Conservation (phyloP, 1,140 invertebrate genomes). For the Cherax destructor region DNA sequence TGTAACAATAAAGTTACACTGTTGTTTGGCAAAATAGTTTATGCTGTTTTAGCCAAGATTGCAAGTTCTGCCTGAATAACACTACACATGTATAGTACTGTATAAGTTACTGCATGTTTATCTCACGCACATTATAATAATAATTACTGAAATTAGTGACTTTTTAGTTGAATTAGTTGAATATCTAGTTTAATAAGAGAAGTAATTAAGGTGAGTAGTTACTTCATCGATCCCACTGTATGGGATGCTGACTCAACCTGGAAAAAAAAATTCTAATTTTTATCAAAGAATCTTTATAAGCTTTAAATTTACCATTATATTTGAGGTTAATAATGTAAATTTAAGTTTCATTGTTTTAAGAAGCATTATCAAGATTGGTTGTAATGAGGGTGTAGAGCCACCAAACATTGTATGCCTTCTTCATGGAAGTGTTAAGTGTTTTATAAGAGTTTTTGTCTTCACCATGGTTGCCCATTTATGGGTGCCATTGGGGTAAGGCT, state of each 20-base stretch:
- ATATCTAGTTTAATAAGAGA: background rate
- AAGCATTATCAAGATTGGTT: constrained; percentile 41
- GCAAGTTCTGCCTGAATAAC: no score
- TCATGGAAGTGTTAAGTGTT: constrained; percentile 14
- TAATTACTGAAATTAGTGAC: no score
- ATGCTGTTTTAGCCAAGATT: no score
- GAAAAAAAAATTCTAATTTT: no score
- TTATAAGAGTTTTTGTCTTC: constrained; percentile 3
- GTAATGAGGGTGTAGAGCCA: background rate
- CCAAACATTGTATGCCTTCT: constrained; percentile 6
- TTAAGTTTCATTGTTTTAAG: constrained; percentile 15
- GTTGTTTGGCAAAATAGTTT: no score
- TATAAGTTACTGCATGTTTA: no score
- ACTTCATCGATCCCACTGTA: background rate
- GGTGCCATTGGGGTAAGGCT: background rate
- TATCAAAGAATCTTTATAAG: background rate
- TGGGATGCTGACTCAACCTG: background rate
- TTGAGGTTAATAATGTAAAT: background rate
- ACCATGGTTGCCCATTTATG: background rate
- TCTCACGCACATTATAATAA: no score
- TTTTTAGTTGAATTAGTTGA: no score
- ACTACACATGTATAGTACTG: no score
- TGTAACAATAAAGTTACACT: no score
- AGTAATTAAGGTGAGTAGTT: background rate
- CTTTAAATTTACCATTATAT: background rate